Conservation (phyloP, 2,797 vertebrate genomes). For the Amniataba percoides region DNA sequence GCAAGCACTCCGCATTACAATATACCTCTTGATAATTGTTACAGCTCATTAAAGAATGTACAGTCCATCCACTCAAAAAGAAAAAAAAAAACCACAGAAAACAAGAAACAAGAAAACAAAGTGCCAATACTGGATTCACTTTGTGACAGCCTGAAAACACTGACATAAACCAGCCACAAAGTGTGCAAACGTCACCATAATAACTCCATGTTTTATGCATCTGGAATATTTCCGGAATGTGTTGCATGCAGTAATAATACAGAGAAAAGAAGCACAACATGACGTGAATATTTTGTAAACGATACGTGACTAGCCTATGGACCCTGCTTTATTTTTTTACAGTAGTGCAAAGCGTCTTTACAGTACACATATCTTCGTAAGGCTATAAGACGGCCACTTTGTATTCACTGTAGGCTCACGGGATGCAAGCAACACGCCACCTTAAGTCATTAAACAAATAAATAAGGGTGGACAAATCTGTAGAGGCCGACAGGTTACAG, state of each 20-base stretch:
- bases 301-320: conserved; percentile 57
- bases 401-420: conserved; percentile 58
- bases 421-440: conserved; percentile 61
- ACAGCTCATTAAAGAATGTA: conserved; percentile 50
- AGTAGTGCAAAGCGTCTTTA: conserved; percentile 73
- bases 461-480: conserved; percentile 43
- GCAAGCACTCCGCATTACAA: conserved; percentile 63
- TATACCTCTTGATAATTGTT: conserved; percentile 53
- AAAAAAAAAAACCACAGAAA: too few species aligned
- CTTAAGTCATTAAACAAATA: conserved; percentile 52
- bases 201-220: conserved; percentile 40
- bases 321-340: conserved; percentile 60
- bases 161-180: conserved; percentile 57
- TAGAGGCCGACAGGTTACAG: conserved; percentile 26
- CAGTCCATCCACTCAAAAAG: conserved; percentile 38
- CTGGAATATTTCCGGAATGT: conserved; percentile 60
- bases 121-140: conserved; percentile 37
- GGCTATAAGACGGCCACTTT: conserved; percentile 63
- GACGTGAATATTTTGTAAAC: conserved; percentile 66
- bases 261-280: conserved; percentile 64
- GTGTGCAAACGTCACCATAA: conserved; percentile 38
- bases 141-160: conserved; percentile 43
- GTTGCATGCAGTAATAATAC: conserved; percentile 68
- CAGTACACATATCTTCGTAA: conserved; percentile 68
- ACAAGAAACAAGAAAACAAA: conserved; percentile 37